These are phyloP conservation scores for Lamprotornis superbus DNA, from an alignment of 2,113 vertebrate genomes.

Conservation along the genomic window DNA sequence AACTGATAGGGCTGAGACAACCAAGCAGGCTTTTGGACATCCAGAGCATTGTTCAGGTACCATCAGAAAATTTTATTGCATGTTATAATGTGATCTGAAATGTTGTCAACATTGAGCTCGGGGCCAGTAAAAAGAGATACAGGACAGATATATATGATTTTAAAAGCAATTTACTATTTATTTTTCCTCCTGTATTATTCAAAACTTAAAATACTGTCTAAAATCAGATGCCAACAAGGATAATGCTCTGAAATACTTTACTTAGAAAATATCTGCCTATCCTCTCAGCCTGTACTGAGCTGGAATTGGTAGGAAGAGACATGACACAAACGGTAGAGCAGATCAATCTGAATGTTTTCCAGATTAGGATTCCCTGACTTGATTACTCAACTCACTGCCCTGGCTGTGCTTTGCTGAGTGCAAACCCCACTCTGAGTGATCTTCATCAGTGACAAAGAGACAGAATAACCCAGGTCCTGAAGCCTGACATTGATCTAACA, in stretches of 20 bases:
- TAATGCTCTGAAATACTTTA: not conserved
- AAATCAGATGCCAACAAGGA: not conserved
- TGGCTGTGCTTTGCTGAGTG: fast-evolving
- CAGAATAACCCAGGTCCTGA: fast-evolving
- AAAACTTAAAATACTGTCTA: not conserved
- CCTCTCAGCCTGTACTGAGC: not conserved
- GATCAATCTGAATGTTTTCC: not conserved
- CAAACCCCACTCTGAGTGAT: not conserved
- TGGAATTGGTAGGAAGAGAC: not conserved
- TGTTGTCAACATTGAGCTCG: not conserved
- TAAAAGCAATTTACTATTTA: not conserved
- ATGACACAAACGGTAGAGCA: not conserved
- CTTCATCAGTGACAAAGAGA: fast-evolving
- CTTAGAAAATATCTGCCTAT: not conserved
- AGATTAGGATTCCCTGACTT: not conserved
- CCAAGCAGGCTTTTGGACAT: not conserved
- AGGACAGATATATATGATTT: not conserved
- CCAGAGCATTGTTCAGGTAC: not conserved
- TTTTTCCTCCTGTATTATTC: not conserved
- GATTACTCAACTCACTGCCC: not conserved
- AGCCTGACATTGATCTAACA: not conserved
- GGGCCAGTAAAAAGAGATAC: not conserved
- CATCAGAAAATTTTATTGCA: not conserved
- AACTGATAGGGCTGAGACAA: not conserved
- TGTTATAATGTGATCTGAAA: not conserved